Conservation (phyloP, 2,797 vertebrate genomes). For the Enteromius paludinosus region DNA sequence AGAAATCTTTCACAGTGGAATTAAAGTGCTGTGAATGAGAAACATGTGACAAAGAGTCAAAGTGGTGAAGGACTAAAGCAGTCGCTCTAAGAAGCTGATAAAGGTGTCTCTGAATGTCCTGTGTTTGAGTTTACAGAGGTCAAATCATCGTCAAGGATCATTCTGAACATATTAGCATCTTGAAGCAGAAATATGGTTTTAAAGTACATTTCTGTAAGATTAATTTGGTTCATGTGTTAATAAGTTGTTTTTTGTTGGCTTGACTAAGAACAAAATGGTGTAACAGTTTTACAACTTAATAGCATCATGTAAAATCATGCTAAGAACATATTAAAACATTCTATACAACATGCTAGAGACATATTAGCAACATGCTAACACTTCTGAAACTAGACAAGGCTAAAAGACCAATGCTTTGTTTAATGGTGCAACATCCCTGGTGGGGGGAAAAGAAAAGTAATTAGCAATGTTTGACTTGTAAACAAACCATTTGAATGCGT, state of each 20-base stretch:
- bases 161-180: slow-evolving; percentile 10
- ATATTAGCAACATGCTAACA: background rate
- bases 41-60: slow-evolving; percentile 66
- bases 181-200: background rate
- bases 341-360: background rate
- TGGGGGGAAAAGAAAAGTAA: too few species aligned
- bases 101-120: slow-evolving; percentile 59
- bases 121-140: slow-evolving; percentile 67
- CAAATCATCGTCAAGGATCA: slow-evolving; percentile 73
- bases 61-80: slow-evolving; percentile 6
- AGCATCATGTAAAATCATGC: background rate
- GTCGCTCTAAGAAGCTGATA: background rate
- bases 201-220: background rate
- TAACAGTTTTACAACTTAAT: background rate
- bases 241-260: background rate
- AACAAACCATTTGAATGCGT: background rate
- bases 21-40: slow-evolving; percentile 78
- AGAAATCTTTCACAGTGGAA: slow-evolving; percentile 78
- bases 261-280: background rate
- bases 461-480: background rate
- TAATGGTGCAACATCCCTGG: too few species aligned
- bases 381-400: too few species aligned
- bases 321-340: background rate
- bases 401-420: too few species aligned
- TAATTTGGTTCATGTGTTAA: background rate